These are phyloP conservation scores for Acrocyrtus sp. DNA, from an alignment of 2,888 invertebrate species.

Conservation along the genomic window DNA sequence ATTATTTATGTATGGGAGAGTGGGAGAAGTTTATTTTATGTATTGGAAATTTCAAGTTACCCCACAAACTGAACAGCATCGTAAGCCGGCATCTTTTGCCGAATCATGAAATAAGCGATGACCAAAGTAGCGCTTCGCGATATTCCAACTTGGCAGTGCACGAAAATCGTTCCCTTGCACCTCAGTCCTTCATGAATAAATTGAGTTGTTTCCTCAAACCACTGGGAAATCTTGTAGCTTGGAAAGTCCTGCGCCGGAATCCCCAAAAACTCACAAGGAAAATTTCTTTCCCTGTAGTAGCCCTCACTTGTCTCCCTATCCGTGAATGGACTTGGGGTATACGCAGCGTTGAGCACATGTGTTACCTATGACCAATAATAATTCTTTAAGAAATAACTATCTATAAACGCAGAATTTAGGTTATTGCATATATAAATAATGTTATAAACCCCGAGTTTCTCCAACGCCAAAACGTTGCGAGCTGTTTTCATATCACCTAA, in stretches of 20 bases:
- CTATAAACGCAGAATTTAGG: no score
- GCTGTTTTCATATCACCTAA: conserved; percentile 65
- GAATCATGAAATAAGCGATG: conserved; percentile 66
- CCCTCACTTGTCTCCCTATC: conserved; percentile 56
- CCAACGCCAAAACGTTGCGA: conserved; percentile 65
- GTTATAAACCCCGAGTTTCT: conserved; percentile 66
- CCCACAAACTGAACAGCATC: conserved; percentile 67
- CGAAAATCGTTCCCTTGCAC: conserved; percentile 66
- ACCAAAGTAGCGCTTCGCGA: conserved; percentile 68
- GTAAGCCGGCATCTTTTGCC: conserved; percentile 66
- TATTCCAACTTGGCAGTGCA: conserved; percentile 67
- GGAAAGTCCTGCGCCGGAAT: conserved; percentile 68
- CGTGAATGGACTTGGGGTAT: conserved; percentile 63
- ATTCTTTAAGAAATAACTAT: no score
- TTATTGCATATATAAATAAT: no score
- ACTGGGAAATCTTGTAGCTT: conserved; percentile 66
- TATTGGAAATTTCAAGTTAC: conserved; percentile 45
- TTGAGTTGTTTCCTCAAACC: conserved; percentile 66
- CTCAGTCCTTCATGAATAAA: conserved; percentile 67
- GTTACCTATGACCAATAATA: no score
- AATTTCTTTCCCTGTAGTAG: conserved; percentile 53
- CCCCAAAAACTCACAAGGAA: conserved; percentile 64
- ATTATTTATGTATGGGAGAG: no score
- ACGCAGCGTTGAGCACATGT: conserved; percentile 68
- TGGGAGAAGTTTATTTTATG: no score